Conservation (phyloP, 2,888 invertebrate genomes). For the Agrotis clavis region DNA sequence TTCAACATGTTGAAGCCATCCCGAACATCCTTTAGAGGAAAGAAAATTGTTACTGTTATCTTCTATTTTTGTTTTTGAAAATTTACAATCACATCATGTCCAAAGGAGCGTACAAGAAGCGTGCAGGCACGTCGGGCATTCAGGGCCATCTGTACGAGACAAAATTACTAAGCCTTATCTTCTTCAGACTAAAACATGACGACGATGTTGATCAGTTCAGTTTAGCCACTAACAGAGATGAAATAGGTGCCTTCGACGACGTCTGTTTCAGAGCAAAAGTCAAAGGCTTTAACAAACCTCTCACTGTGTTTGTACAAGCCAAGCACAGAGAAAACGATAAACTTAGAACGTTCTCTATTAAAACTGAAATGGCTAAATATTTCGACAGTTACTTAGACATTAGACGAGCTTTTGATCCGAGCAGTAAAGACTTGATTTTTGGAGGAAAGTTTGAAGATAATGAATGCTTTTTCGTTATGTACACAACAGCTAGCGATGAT, state of each 20-base stretch:
- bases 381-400: conserved; percentile 50
- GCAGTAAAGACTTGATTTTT: conserved; percentile 38
- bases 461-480: conserved; percentile 54
- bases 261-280: conserved; percentile 53
- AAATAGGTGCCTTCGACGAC: conserved; percentile 61
- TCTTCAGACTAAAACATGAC: conserved; percentile 47
- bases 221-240: conserved; percentile 57
- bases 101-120: conserved; percentile 25
- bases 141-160: conserved; percentile 63
- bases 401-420: conserved; percentile 28
- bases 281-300: conserved; percentile 24
- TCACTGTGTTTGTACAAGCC: conserved; percentile 56
- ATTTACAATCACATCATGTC: not conserved
- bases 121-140: conserved; percentile 53
- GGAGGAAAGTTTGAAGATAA: conserved; percentile 31
- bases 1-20: too few species aligned
- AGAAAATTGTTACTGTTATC: too few species aligned
- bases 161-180: conserved; percentile 56
- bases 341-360: conserved; percentile 25
- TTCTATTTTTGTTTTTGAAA: too few species aligned
- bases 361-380: conserved; percentile 40
- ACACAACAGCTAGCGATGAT: conserved; percentile 54
- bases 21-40: too few species aligned
- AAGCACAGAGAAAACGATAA: conserved; percentile 56
- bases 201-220: conserved; percentile 46